These are phyloP conservation scores for Sycophaga agraensis DNA, from an alignment of 1,140 invertebrate species.

Conservation along the genomic window DNA sequence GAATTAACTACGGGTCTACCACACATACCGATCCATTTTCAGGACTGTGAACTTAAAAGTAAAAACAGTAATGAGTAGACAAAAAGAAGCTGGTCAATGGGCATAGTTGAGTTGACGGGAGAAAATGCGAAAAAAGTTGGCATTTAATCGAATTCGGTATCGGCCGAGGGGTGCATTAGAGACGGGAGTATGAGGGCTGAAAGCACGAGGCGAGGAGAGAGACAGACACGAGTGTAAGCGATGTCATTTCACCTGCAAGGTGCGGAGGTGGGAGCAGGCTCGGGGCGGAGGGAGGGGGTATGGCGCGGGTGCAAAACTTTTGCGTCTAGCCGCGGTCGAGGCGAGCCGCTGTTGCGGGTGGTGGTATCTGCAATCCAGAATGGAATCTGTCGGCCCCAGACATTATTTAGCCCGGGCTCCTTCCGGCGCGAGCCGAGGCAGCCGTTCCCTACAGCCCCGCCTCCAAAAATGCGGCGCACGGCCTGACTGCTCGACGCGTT, in stretches of 20 bases:
- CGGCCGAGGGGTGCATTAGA: too few species aligned
- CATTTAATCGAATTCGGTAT: conserved; percentile 24
- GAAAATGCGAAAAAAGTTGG: conserved; percentile 26
- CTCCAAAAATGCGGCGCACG: conserved; percentile 34
- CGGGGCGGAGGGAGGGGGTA: too few species aligned
- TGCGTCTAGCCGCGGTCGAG: conserved; percentile 37
- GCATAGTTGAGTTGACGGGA: neutral
- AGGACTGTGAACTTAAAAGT: neutral
- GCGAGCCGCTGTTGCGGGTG: conserved; percentile 40
- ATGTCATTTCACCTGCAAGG: conserved; percentile 51
- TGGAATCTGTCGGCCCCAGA: conserved; percentile 58
- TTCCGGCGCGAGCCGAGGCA: too few species aligned
- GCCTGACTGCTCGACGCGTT: too few species aligned
- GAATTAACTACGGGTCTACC: too few species aligned
- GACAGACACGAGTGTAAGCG: conserved; percentile 30
- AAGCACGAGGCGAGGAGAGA: neutral
- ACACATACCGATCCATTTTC: too few species aligned
- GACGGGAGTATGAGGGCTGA: too few species aligned
- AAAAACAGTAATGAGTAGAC: neutral
- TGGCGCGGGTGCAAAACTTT: conserved; percentile 41
- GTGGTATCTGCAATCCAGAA: conserved; percentile 55
- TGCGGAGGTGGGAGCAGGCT: conserved; percentile 36
- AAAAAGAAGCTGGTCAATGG: neutral
- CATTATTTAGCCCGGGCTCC: conserved; percentile 38
- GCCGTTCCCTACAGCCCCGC: conserved; percentile 35